A percentile compares a stretch with the other conserved stretches of the same genome.
phyloP scores from a whole-genome alignment of 1,140 invertebrate genomes.

The Pseudomyrmex gracilis region DNA sequence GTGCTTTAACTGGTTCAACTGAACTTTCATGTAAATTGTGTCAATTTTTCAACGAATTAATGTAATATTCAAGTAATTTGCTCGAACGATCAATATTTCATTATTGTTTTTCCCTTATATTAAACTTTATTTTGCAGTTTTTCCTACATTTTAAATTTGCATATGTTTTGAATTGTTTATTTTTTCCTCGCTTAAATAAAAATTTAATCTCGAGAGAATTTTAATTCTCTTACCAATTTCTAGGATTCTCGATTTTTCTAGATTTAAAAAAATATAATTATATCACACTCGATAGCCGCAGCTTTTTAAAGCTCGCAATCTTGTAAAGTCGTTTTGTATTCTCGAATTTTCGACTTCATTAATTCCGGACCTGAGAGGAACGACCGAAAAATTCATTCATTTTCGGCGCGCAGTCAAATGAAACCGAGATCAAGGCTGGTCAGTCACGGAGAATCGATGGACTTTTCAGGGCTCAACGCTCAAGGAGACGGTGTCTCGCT shows the following conservation, averaged over 20 bases:
- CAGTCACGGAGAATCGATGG: slow-evolving; percentile 4
- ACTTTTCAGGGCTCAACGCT: background rate
- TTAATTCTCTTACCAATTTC: too few species aligned
- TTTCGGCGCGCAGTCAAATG: background rate
- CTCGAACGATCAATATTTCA: background rate
- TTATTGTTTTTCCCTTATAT: too few species aligned
- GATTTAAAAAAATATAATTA: too few species aligned
- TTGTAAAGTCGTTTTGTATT: background rate
- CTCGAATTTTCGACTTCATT: background rate
- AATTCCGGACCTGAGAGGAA: background rate
- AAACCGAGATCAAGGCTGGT: background rate
- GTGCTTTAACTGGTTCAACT: background rate
- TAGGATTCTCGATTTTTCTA: too few species aligned
- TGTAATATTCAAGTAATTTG: background rate
- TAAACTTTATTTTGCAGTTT: background rate
- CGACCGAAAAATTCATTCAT: background rate
- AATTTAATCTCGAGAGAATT: too few species aligned
- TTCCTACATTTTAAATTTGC: background rate
- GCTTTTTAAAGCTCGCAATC: too few species aligned
- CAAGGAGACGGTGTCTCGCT: background rate
- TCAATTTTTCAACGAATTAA: background rate
- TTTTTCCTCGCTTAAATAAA: too few species aligned
- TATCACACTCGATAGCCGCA: too few species aligned
- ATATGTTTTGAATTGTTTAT: background rate
- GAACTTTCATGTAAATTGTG: background rate